phyloP scores from a whole-genome alignment of 2,113 vertebrate genomes.

The Rhinoderma darwinii region DNA sequence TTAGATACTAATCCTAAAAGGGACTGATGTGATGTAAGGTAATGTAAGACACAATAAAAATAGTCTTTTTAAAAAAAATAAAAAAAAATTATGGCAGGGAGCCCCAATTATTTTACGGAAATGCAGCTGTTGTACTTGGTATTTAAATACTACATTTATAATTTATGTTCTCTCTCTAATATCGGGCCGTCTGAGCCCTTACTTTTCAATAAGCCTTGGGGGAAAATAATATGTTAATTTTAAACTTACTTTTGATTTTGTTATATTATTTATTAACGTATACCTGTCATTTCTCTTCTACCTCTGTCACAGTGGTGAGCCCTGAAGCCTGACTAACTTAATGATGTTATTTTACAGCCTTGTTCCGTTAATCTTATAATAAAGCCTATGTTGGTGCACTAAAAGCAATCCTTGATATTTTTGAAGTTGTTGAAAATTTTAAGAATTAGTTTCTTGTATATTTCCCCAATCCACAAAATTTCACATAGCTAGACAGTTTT shows the following conservation, averaged over 20 bases:
- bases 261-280: slow-evolving; percentile 17
- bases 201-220: not conserved
- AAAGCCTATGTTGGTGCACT: not conserved
- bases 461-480: no score
- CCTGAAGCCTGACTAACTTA: not conserved
- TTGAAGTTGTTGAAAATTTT: no score
- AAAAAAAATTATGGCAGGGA: not conserved
- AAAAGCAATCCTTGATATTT: not conserved
- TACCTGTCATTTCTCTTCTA: slow-evolving; percentile 18
- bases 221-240: not conserved
- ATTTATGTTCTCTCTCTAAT: not conserved
- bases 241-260: not conserved
- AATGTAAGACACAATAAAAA: not conserved
- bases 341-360: not conserved
- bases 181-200: not conserved
- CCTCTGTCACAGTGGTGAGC: not conserved
- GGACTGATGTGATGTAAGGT: not conserved
- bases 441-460: no score
- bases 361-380: not conserved
- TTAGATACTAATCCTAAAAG: not conserved
- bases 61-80: not conserved
- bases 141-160: slow-evolving; percentile 1
- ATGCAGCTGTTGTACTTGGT: not conserved
- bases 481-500: no score
- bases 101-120: not conserved